Base-by-base conservation (phyloP, 2,888 invertebrate species). In the Dryadula phaetusa region DNA sequence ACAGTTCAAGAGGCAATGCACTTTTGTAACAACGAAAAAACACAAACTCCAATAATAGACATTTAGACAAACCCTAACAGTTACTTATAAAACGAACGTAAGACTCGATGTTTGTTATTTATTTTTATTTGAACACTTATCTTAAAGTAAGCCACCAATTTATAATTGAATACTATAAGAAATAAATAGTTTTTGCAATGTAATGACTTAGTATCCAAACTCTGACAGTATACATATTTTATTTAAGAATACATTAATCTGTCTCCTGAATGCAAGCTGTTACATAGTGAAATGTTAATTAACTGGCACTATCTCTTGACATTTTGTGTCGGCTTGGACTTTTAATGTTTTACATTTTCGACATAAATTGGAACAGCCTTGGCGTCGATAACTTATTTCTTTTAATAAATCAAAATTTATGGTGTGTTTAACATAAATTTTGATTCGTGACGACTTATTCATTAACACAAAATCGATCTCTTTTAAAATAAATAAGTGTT, bases 331-430 rank as follows among this genome's bases (percentile, higher is more conserved):
- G 52, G 49, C 16, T 53, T 37, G 40, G 16, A 63, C 47, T 66
- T 66, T 67, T 58, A 28, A 46, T 28, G 16, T 60, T 46, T 60
- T 58, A 61, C 16, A 46, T 40, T 60, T 61, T 61, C 28, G 62
- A 62, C 47, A 54, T 69, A 71, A 76, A 74, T 74, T 74, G 71
- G 73, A 74, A 76, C 74, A 74, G 63, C 76, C 76, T 77, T 75
- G 76, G 67, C 70, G 75, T 69, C 72, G 70, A 67, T 70, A 72
- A 72, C 65, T 70, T 75, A 68, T 73, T 76, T 76, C 76, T 75
- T 75, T 72, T 76, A 76, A 77, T 67, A 65, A 71, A 70, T 74
- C 68, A 71, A 71, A 52, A 70, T 58, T 62, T 70, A 63, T 72
- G 66, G 71, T 72, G 74, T 68, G 68, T 71, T 70, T 64, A n/a